Percentiles rank a stretch among this genome's conserved stretches.
These are phyloP conservation scores for Lytechinus pictus DNA, from an alignment of 35 echinoderm and acorn worm species.

Conservation along the genomic window DNA sequence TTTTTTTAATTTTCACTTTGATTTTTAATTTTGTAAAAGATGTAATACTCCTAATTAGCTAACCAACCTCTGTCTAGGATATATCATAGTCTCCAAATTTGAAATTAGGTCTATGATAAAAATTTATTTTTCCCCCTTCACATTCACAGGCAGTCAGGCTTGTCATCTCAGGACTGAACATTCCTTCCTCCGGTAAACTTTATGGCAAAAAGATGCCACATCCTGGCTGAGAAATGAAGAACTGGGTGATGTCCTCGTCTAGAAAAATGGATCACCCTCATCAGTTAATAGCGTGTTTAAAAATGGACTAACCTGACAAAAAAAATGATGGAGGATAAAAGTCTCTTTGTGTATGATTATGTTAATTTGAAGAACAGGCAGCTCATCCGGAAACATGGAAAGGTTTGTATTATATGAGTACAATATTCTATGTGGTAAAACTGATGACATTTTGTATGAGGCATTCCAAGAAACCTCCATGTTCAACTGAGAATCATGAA, in stretches of 20 bases:
- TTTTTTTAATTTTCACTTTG: too few species aligned
- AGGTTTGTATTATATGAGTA: conserved; percentile 47
- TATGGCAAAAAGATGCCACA: neutral
- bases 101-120: too few species aligned
- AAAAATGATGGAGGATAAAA: conserved; percentile 61
- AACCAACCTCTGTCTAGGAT: too few species aligned
- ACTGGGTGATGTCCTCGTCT: neutral
- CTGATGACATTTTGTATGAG: neutral
- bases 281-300: neutral
- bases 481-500: too few species aligned
- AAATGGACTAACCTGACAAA: neutral
- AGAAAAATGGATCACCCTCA: neutral
- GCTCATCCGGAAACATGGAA: conserved; percentile 61
- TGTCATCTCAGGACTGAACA: neutral
- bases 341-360: conserved; percentile 78
- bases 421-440: neutral
- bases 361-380: conserved; percentile 76
- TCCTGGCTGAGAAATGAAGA: neutral
- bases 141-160: neutral
- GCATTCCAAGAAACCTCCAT: neutral
- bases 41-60: too few species aligned
- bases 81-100: too few species aligned
- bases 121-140: too few species aligned
- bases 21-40: too few species aligned
- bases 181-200: neutral